phyloP scores from a whole-genome alignment of 2,888 invertebrate genomes.

The Drosophila borealis region DNA sequence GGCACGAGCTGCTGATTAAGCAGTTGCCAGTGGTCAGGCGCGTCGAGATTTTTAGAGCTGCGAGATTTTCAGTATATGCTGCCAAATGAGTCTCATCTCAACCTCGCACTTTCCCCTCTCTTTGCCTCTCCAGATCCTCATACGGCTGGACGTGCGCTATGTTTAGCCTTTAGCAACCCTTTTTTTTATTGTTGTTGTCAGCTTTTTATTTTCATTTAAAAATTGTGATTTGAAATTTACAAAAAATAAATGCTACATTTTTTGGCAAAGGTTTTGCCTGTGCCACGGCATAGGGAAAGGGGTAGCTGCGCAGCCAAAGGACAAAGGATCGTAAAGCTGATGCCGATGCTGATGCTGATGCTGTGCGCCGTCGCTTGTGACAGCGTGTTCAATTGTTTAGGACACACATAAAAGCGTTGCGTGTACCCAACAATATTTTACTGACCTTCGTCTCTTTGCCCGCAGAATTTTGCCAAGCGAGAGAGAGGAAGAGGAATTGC shows the following conservation, averaged over 20 bases:
- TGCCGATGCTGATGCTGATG: constrained; percentile 19
- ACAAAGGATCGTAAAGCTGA: constrained; percentile 55
- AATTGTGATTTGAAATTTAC: constrained; percentile 62
- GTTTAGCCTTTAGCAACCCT: constrained; percentile 61
- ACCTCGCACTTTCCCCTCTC: background rate
- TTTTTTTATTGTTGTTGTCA: constrained; percentile 51
- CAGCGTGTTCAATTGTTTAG: constrained; percentile 63
- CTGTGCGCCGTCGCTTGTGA: constrained; percentile 45
- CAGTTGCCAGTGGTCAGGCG: constrained; percentile 52
- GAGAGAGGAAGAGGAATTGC: background rate
- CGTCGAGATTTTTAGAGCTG: constrained; percentile 13
- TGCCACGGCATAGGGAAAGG: constrained; percentile 50
- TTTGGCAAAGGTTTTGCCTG: constrained; percentile 64
- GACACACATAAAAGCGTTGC: constrained; percentile 51
- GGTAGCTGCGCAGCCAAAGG: constrained; percentile 57
- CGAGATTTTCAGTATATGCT: background rate
- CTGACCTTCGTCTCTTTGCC: constrained; percentile 65
- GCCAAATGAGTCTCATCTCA: background rate
- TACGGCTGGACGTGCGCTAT: constrained; percentile 1
- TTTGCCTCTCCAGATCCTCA: background rate
- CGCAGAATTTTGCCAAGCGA: constrained; percentile 45
- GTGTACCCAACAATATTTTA: constrained; percentile 43
- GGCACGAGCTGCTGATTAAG: constrained; percentile 67
- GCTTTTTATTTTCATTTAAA: constrained; percentile 65
- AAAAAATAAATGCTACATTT: constrained; percentile 70